Base-by-base conservation (phyloP, 2,113 vertebrate genomes). In the Opisthocomus hoazin region DNA sequence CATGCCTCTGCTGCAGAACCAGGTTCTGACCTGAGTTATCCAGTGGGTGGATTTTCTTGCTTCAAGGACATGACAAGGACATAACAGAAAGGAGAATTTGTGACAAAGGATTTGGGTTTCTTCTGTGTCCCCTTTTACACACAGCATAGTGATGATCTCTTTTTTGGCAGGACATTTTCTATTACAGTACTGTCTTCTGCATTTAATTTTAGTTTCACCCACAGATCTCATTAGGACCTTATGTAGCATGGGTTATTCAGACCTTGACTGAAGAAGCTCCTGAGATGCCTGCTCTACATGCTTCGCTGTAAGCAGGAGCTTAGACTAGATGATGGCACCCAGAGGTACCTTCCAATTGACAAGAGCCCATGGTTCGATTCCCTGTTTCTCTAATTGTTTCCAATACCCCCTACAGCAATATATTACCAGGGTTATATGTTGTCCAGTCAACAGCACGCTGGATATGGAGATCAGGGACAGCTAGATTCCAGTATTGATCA, bases 131-230 rank as follows among this genome's bases (percentile, higher is more conserved):
- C 19, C 39, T 83, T 89, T 56, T 18, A 54, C 15, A 23, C 7
- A 4, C 7, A 29, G 10, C 17, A 41, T 2, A 64, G 9, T 3
- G 5, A 60, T 9, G 3, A 41, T 2, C 7, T 82, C 5, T 18
- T 34, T 46, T 60, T 53, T 58, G 5, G 9, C 10, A 77, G 16
- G 30, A 68, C 21, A 2, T 60, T 68, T 84, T 60, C 43, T 71
- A 12, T n/a, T 58, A 26, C 24, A 36, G 23, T 19, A 90, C 3
- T 50, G 26, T 45, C 46, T 16, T 16, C n/a, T 26, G 21, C 19
- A 60, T 37, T 77, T 58, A 27, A 57, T 77, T 81, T 81, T 53
- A 16, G 34, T 70, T 75, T 71, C 45, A 82, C 39, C 20, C 27
- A 23, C 30, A 79, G 45, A 53, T 50, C 50, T 77, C 2, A 1